These are phyloP conservation scores for Dicyrtomina minuta DNA, from an alignment of 2,888 invertebrate species.

Conservation along the genomic window DNA sequence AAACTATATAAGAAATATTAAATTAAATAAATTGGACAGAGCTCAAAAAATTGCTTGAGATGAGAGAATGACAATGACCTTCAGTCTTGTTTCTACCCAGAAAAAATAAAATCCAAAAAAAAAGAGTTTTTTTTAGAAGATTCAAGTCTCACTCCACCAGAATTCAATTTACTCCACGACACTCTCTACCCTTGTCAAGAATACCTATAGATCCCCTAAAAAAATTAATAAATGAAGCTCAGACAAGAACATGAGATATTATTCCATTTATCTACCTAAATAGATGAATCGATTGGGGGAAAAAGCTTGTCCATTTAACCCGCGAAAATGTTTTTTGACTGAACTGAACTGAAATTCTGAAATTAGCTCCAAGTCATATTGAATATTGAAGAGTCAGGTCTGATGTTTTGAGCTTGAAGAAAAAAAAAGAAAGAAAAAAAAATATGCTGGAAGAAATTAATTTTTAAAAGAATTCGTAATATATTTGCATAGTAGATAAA, in stretches of 20 bases:
- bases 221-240: neutral
- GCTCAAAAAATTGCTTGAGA: constrained; percentile 1
- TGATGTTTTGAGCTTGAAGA: constrained; percentile 25
- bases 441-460: too few species aligned
- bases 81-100: constrained; percentile 1
- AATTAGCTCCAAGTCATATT: constrained; percentile 14
- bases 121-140: constrained; percentile 2
- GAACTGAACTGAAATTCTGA: constrained; percentile 28
- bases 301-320: constrained; percentile 2
- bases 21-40: neutral
- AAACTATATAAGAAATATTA: constrained; percentile 6
- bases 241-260: neutral
- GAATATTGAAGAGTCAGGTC: constrained; percentile 25
- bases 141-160: neutral
- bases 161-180: neutral
- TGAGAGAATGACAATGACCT: neutral
- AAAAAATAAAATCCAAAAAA: too few species aligned
- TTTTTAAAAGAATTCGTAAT: neutral
- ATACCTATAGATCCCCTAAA: neutral
- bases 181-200: neutral
- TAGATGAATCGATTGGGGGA: neutral
- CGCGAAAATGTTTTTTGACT: constrained; percentile 12
- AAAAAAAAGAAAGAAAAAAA: neutral
- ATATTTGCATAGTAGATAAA: neutral
- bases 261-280: too few species aligned